Base-by-base conservation (phyloP, 2,888 invertebrate genomes). In the Drosophila picticornis region DNA sequence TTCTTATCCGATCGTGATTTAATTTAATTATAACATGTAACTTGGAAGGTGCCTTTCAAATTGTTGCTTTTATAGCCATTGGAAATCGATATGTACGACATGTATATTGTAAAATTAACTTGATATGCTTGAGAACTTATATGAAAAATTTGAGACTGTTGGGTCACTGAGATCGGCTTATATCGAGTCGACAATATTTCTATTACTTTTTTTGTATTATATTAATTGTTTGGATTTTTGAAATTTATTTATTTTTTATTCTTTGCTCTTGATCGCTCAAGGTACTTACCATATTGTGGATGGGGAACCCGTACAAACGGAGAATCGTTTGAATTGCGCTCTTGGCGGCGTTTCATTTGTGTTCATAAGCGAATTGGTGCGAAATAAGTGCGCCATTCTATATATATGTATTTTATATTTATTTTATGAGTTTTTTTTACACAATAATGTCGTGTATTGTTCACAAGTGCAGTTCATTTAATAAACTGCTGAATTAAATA, bases 381-480 rank as follows among this genome's bases (percentile, higher is more conserved):
- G 92, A 91, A 91, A 93, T 79, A 93, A 87, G 76, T 93, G 92
- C 78, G 93, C 87, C 93, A 93, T 93, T 76, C 10, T 68, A 16
- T 65, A 11, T 31, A 48, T 19, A 36, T 11, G 11, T 40, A 43
- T 13, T 34, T 4, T n/a, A n/a, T 4, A 6, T 5, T 34, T 7
- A 51, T 13, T n/a, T 31, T 16, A 36, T 63, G 48, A 19, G 25
- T 48, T 66, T 64, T 76, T 72, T 38, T 27, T 10, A 67, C 88
- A 85, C 78, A 46, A 25, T 84, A 62, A 73, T 27, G 36, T 32
- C 52, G 40, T 62, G 46, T 74, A 52, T 52, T 64, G 38, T 70
- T 75, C 80, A 79, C 67, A 16, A 46, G 16, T 75, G 64, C 71
- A 75, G 83, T 53, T 43, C 70, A 80, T 60, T 75, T 67, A 64